Base-by-base conservation (phyloP, 2,113 vertebrate genomes). In the Ploceus nigricollis region DNA sequence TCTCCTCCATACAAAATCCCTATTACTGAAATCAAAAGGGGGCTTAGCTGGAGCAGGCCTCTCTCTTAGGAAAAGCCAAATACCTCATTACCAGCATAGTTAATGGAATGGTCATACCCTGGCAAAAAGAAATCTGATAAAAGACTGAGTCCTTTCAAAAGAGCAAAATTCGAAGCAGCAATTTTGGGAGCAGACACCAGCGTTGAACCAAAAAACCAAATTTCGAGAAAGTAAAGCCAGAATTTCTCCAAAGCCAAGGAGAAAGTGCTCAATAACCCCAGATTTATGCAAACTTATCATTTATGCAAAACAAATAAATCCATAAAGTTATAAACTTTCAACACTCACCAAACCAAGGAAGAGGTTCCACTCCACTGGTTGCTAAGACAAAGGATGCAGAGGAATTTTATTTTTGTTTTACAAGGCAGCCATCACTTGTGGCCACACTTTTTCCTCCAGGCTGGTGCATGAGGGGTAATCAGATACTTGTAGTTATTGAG, bases 61-160 rank as follows among this genome's bases (percentile, higher is more conserved):
- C 42, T 54, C 45, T 77, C 75, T 63, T 39, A 88, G 24, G 90
- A 94, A 87, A 89, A 95, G 78, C 87, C 61, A 90, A 96, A 93
- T 63, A 80, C 42, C 70, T 95, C 71, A 94, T 85, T 83, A 93
- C 58, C 66, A 90, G 70, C 27, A 50, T 17, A 70, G 22, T n/a
- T 88, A 91, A 82, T 65, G 45, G 61, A 88, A 69, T 31, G 19
- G 54, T 56, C 23, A 16, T 47, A 63, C 44, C 24, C 65, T 42
- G 47, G 63, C 87, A 82, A 68, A 77, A 82, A 77, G 16, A 87
- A 87, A 85, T 27, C 35, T 23, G 58, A 35, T 66, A 28, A 51
- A 68, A 64, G 24, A 57, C 18, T 17, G 44, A 79, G 40, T 21
- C 31, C 40, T 79, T 89, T 79, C 45, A 70, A 61, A 94, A 72